Evolutionary conservation across 2,113 vertebrate genomes (phyloP).

Genomic region (Lophotis ruficrista): DNA sequence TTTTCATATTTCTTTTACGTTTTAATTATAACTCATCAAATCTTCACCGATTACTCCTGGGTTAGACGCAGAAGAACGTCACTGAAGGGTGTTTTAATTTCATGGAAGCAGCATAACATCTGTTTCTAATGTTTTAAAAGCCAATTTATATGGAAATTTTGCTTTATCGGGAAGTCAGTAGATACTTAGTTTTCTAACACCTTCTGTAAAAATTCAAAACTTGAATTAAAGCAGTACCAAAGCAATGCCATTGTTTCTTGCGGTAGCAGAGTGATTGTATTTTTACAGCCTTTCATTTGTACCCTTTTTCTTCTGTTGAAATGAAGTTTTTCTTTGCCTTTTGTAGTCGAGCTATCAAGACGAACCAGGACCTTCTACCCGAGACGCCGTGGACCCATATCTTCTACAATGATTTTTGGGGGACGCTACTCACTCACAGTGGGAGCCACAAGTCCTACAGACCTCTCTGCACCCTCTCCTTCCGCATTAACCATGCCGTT

Average conservation of each 20-base stretch:
- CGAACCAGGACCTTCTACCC: conserved; percentile 96
- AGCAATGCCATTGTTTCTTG: background rate
- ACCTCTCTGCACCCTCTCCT: conserved; percentile 95
- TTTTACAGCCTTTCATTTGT: background rate
- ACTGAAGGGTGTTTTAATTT: conserved; percentile 77
- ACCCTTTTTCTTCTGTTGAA: conserved; percentile 36
- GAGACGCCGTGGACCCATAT: conserved; percentile 96
- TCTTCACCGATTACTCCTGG: conserved; percentile 71
- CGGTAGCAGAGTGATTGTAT: background rate
- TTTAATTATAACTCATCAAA: conserved; percentile 78
- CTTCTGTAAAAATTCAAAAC: conserved; percentile 56
- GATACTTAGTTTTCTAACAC: conserved; percentile 38
- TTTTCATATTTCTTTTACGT: conserved; percentile 73
- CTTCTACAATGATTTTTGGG: conserved; percentile 99
- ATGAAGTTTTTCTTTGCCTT: conserved; percentile 40
- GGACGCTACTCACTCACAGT: conserved; percentile 95
- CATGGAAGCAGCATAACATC: conserved; percentile 68
- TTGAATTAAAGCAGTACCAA: conserved; percentile 37
- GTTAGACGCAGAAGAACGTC: conserved; percentile 71
- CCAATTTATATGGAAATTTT: conserved; percentile 82
- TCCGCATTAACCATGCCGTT: conserved; percentile 90
- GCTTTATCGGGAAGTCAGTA: conserved; percentile 67
- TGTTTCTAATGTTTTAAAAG: conserved; percentile 79
- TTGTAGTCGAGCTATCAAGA: conserved; percentile 97
- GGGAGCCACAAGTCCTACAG: conserved; percentile 99